A percentile compares a stretch with the other conserved stretches of the same genome.
These are phyloP conservation scores for Xylocampa areola DNA, from an alignment of 2,888 invertebrate genomes.

Conservation along the genomic window DNA sequence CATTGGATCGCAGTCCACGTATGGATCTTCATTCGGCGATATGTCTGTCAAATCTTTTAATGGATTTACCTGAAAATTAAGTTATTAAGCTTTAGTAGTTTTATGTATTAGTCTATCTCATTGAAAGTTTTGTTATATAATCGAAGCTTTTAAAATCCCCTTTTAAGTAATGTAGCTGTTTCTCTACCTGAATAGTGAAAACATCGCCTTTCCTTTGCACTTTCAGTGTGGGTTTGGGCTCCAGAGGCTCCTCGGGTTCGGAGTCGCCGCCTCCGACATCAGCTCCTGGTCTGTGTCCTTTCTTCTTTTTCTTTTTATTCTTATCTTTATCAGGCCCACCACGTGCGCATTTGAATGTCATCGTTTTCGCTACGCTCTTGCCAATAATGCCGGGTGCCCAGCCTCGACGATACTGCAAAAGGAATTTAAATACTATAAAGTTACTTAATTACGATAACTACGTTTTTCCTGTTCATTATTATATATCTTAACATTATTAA, in stretches of 20 bases:
- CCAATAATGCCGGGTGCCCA: slow-evolving; percentile 90
- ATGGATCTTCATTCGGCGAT: slow-evolving; percentile 91
- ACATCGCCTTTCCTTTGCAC: slow-evolving; percentile 91
- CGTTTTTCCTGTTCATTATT: too few species aligned
- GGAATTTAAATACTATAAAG: too few species aligned
- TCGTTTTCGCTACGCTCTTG: slow-evolving; percentile 83
- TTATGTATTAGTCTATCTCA: too few species aligned
- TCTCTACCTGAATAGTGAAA: slow-evolving; percentile 90
- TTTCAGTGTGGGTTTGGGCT: slow-evolving; percentile 91
- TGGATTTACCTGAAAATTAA: slow-evolving; percentile 88
- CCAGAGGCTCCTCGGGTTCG: slow-evolving; percentile 83
- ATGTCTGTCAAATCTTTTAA: slow-evolving; percentile 90
- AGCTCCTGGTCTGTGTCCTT: slow-evolving; percentile 66
- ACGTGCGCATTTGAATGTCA: slow-evolving; percentile 82
- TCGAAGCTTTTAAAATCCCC: too few species aligned
- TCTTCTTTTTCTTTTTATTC: slow-evolving; percentile 81
- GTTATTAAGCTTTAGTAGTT: too few species aligned
- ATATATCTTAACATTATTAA: too few species aligned
- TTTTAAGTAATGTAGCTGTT: background rate
- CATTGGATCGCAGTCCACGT: slow-evolving; percentile 92
- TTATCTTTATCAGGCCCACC: slow-evolving; percentile 77
- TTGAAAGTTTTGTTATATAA: too few species aligned
- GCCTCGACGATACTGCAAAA: slow-evolving; percentile 81
- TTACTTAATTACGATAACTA: too few species aligned
- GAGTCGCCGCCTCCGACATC: slow-evolving; percentile 80